Evolutionary conservation across 2,113 vertebrate genomes (phyloP).

Genomic region (Eulacestoma nigropectus): DNA sequence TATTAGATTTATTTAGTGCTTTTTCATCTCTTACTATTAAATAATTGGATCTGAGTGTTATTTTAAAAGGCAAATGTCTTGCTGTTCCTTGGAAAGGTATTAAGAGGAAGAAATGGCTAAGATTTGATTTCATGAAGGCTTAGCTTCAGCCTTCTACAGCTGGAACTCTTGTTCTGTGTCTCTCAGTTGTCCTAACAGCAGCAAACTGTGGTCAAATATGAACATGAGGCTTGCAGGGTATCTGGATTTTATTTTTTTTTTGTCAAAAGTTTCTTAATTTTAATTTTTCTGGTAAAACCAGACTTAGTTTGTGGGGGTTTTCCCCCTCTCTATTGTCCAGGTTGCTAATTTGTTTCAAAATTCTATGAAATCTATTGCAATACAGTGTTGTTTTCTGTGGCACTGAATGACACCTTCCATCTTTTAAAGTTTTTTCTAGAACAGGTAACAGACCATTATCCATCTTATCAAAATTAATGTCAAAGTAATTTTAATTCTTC

Average conservation of each 20-base stretch:
- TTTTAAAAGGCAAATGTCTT: slow-evolving; percentile 27
- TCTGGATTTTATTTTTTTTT: not conserved
- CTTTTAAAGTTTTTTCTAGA: not conserved
- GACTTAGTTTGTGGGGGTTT: too few species aligned
- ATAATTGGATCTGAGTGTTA: slow-evolving; percentile 8
- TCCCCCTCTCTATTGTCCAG: accelerated
- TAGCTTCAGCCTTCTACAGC: not conserved
- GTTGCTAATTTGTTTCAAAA: not conserved
- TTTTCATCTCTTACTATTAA: not conserved
- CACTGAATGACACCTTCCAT: not conserved
- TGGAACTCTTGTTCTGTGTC: not conserved
- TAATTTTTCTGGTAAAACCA: not conserved
- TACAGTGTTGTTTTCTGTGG: not conserved
- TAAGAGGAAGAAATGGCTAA: not conserved
- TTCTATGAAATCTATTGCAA: not conserved
- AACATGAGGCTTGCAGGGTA: not conserved
- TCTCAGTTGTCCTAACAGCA: not conserved
- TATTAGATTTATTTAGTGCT: slow-evolving; percentile 41
- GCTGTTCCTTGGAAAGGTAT: not conserved
- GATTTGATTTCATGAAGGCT: not conserved
- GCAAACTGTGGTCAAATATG: not conserved
- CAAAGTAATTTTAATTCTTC: not conserved
- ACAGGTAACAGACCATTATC: not conserved
- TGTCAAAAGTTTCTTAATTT: not conserved
- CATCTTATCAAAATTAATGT: not conserved